Conservation (phyloP, 1,140 invertebrate genomes). For the Leptopilina boulardi region DNA sequence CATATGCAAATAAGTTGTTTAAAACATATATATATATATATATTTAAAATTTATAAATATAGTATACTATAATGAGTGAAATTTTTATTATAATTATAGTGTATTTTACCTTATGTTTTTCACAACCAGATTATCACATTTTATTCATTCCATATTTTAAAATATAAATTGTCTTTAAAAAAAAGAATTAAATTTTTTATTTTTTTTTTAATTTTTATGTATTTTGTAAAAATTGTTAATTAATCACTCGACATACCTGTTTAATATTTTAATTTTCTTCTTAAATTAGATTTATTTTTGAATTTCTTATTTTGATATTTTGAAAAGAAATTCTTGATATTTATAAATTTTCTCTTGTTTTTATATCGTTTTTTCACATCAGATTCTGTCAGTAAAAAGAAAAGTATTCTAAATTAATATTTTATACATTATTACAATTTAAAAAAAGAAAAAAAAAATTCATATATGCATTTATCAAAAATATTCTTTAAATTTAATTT, state of each 20-base stretch:
- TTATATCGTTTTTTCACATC: not conserved
- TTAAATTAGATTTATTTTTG: not conserved
- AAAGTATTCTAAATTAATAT: not conserved
- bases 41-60: no score
- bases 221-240: not conserved
- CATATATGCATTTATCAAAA: not conserved
- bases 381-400: not conserved
- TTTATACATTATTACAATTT: not conserved
- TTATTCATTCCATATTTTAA: no score
- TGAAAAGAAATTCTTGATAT: not conserved
- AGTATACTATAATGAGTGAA: no score
- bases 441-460: not conserved
- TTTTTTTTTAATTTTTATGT: not conserved
- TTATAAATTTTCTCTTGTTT: not conserved
- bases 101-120: no score
- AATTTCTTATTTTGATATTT: not conserved
- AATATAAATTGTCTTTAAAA: no score
- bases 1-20: no score
- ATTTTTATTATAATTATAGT: no score
- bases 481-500: not conserved
- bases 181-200: no score
- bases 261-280: conserved; percentile 4
- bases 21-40: no score
- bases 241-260: not conserved
- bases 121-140: no score